phyloP scores from a whole-genome alignment of 2,113 vertebrate species.

The Pavo muticus region DNA sequence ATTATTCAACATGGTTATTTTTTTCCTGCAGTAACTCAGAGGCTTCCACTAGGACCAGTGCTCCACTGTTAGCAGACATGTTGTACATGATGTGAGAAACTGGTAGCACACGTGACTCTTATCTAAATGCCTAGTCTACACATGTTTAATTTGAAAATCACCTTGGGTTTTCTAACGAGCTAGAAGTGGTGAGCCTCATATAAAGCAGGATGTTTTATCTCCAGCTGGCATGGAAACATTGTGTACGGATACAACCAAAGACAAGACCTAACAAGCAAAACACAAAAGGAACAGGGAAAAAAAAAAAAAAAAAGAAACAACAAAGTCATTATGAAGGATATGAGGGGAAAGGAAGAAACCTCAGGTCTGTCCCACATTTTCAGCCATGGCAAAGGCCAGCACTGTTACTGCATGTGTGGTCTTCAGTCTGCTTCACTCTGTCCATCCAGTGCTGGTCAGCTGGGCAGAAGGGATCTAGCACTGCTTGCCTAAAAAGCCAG shows the following conservation, averaged over 20 bases:
- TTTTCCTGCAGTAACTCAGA: background rate
- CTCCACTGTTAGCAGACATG: background rate
- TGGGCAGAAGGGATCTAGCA: background rate
- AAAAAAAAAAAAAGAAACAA: background rate
- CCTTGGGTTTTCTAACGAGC: background rate
- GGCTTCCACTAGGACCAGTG: background rate
- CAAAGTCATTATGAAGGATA: background rate
- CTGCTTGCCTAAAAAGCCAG: background rate
- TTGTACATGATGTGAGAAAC: background rate
- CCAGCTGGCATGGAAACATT: background rate
- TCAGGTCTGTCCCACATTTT: background rate
- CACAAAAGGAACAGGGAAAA: background rate
- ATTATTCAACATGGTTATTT: background rate
- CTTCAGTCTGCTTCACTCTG: background rate
- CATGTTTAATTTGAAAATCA: background rate
- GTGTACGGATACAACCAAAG: background rate
- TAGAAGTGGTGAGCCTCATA: background rate
- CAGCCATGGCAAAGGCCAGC: background rate
- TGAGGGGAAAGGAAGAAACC: background rate
- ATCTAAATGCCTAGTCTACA: background rate
- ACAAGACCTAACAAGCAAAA: background rate
- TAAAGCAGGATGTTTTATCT: background rate
- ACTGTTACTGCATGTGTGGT: background rate
- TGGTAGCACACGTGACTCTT: background rate
- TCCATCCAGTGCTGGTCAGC: background rate